Evolutionary conservation across 2,888 invertebrate species (phyloP), one percentile per base, ranked within the genome.

Genomic region (Melanchra persicariae): DNA sequence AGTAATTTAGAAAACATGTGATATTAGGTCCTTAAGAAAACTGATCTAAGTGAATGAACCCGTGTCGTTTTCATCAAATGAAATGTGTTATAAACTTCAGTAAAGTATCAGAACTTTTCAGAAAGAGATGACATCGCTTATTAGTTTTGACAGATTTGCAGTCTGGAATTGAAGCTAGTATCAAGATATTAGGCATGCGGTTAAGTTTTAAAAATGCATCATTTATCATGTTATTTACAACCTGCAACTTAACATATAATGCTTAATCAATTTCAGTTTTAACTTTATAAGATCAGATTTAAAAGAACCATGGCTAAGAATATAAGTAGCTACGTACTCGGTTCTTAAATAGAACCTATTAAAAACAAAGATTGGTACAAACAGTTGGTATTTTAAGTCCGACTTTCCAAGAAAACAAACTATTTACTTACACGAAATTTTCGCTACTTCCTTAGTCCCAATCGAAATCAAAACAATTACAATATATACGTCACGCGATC

Each of bases 111-210:
- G 19, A 67, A 51, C 19, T 76, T 63, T 76, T 22, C 30, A 22
- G 55, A 60, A 51, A 63, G 26, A 45, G 15, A 30, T 60, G 55
- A 81, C 22, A 8, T 17, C 0, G 45, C 10, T 59, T 51, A 76
- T 55, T 60, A 51, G 15, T 77, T 63, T 37, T 60, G 63, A 63
- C 45, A 60, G 59, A 57, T 80, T 76, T 61, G 22, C 43, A 55
- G 49, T 37, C 24, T 57, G 7, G 22, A 47, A 26, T 60, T 60
- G n/a, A 76, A 64, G 49, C 15, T 43, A 34, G 26, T 59, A 63
- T 47, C 15, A 52, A 54, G 24, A 47, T 52, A 34, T 15, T 24
- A 15, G 45, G n/a, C n/a, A n/a, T n/a, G n/a, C 24, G 12, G 22
- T 52, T n/a, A 30, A 45, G 17, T 34, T 54, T 22, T n/a, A 26